phyloP scores from a whole-genome alignment of 2,888 invertebrate genomes.

The Amphipyra tragopoginis region DNA sequence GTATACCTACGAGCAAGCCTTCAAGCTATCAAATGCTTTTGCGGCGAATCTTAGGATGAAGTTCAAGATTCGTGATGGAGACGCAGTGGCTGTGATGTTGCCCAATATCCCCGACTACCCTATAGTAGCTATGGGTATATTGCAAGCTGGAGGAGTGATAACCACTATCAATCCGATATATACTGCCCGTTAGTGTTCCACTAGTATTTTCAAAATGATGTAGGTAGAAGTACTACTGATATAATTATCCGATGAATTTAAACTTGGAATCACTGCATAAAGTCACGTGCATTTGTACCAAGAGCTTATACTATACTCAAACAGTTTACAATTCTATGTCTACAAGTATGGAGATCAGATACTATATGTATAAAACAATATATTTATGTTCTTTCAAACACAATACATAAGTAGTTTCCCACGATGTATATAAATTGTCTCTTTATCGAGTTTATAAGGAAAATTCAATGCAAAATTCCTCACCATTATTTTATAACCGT shows the following conservation, averaged over 20 bases:
- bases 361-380: too few species aligned
- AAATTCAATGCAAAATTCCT: too few species aligned
- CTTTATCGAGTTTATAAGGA: too few species aligned
- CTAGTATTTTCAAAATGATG: too few species aligned
- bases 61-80: slow-evolving; percentile 91
- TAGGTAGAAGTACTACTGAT: too few species aligned
- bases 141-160: slow-evolving; percentile 92
- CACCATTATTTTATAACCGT: too few species aligned
- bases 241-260: too few species aligned
- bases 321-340: neutral
- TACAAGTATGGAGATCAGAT: neutral
- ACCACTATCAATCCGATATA: slow-evolving; percentile 94
- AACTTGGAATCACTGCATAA: too few species aligned
- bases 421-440: too few species aligned
- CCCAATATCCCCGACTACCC: slow-evolving; percentile 95
- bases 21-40: slow-evolving; percentile 91
- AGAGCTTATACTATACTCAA: too few species aligned
- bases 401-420: neutral
- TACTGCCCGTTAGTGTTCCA: slow-evolving; percentile 88
- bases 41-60: slow-evolving; percentile 91
- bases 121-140: slow-evolving; percentile 91
- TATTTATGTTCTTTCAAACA: too few species aligned
- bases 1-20: slow-evolving; percentile 92
- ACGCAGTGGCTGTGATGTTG: slow-evolving; percentile 92
- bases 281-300: too few species aligned